phyloP scores from a whole-genome alignment of 2,113 vertebrate species.

The Scopus umbretta region DNA sequence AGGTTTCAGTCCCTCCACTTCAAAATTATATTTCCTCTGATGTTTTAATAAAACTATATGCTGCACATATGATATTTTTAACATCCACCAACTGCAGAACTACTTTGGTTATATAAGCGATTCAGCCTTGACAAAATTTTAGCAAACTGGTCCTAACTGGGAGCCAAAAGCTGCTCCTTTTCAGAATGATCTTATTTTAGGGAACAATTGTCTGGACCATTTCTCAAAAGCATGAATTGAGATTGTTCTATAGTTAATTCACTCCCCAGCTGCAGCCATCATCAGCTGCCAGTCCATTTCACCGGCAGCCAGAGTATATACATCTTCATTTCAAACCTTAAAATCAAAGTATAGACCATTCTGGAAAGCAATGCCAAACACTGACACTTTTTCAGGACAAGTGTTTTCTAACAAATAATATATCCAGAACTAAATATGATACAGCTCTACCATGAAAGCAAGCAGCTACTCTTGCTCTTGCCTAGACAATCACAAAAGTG shows the following conservation, averaged over 20 bases:
- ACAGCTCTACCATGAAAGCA: background rate
- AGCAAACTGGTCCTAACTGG: background rate
- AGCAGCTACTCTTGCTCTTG: background rate
- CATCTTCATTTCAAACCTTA: conserved; percentile 43
- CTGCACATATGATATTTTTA: conserved; percentile 1
- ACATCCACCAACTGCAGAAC: conserved; percentile 7
- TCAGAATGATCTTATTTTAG: conserved; percentile 1
- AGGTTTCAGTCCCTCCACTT: background rate
- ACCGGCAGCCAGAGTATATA: conserved; percentile 25
- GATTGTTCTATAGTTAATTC: background rate
- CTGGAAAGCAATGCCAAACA: background rate
- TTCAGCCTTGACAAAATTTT: background rate
- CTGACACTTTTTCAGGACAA: background rate
- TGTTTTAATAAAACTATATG: background rate
- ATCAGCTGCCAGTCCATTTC: background rate
- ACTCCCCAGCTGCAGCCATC: conserved; percentile 31
- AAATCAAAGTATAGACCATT: background rate
- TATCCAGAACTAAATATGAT: conserved; percentile 1
- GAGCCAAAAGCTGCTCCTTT: background rate
- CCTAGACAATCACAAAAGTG: background rate
- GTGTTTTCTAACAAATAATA: conserved; percentile 33
- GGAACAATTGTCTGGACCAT: background rate
- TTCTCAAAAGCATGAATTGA: background rate
- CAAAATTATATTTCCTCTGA: background rate
- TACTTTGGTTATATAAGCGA: background rate